Base-by-base conservation (phyloP, 2,888 invertebrate species). In the Amphipyra tragopoginis region DNA sequence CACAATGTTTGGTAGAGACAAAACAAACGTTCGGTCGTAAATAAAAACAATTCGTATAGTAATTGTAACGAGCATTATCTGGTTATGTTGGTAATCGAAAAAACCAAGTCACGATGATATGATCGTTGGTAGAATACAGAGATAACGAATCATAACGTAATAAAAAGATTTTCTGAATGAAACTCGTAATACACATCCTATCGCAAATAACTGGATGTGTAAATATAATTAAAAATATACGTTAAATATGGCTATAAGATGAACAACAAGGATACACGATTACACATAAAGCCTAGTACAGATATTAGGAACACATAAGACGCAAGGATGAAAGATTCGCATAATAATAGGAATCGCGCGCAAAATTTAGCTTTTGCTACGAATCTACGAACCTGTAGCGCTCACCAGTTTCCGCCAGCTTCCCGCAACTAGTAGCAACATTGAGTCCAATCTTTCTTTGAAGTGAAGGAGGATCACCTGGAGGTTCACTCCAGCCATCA, bases 71-170 rank as follows among this genome's bases (percentile, higher is more conserved):
- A 2, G 21, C 21, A 21, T 21, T 21, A 21, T 21, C 21, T 21
- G 21, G 21, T 3, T 21, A 1, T 21, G 21, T 21, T 21, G 21
- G 21, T 33, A 33, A 36, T 5, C 9, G 36, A 11, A 36, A 10
- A 10, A 5, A 36, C 5, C 9, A 36, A 26, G 50, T 64, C 65
- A 54, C 8, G 38, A 26, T n/a, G n/a, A 36, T 38, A 34, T 21
- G 10, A 39, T 26, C 10, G 13, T 44, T 1, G 10, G 15, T 8
- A 8, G 33, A 47, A 67, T 47, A 38, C 33, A 57, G 26, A 43
- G 59, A 67, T 65, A 67, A 49, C 26, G 33, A 36, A 39, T 36
- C 15, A 29, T 34, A 15, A 34, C 29, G 38, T 21, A 8, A 39
- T 38, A 33, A 57, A 42, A 48, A 43, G 36, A 36, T 48, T 36